Percentiles rank a stretch among this genome's conserved stretches.
Conservation (phyloP, 2,888 invertebrate genomes). For the Ormyrus rosae region DNA sequence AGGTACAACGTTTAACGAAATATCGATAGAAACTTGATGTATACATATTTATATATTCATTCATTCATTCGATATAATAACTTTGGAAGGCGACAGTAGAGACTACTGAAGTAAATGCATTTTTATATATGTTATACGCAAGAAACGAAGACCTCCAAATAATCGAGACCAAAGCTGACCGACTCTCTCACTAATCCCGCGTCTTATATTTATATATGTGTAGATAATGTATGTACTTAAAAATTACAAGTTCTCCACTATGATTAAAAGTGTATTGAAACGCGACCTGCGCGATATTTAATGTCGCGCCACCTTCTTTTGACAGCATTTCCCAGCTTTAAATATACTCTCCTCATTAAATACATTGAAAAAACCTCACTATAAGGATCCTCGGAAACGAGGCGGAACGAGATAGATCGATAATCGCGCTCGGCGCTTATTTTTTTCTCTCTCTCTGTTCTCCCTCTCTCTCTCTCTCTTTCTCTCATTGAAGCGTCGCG, state of each 20-base stretch:
- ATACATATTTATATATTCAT: slow-evolving; percentile 61
- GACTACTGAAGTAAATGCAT: slow-evolving; percentile 73
- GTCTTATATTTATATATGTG: slow-evolving; percentile 22
- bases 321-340: slow-evolving; percentile 31
- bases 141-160: slow-evolving; percentile 62
- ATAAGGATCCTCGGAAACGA: slow-evolving; percentile 29
- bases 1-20: slow-evolving; percentile 64
- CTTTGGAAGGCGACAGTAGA: slow-evolving; percentile 72
- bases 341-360: slow-evolving; percentile 47
- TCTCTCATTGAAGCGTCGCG: slow-evolving; percentile 4
- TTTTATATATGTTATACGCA: slow-evolving; percentile 61
- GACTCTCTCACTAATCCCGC: slow-evolving; percentile 10
- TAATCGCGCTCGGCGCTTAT: slow-evolving; percentile 37
- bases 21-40: slow-evolving; percentile 64
- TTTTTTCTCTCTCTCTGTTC: slow-evolving; percentile 2
- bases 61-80: slow-evolving; percentile 59
- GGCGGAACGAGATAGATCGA: slow-evolving; percentile 49
- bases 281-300: slow-evolving; percentile 49
- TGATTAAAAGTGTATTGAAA: slow-evolving; percentile 44
- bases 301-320: slow-evolving; percentile 26
- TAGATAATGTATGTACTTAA: slow-evolving; percentile 32
- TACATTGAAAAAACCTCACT: slow-evolving; percentile 55
- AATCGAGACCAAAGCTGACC: slow-evolving; percentile 1
- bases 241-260: slow-evolving; percentile 35
- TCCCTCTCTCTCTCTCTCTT: not conserved